A percentile compares a stretch with the other conserved stretches of the same genome.
These are phyloP conservation scores for Cephus sareptanus DNA, from an alignment of 2,888 invertebrate genomes.

Conservation along the genomic window DNA sequence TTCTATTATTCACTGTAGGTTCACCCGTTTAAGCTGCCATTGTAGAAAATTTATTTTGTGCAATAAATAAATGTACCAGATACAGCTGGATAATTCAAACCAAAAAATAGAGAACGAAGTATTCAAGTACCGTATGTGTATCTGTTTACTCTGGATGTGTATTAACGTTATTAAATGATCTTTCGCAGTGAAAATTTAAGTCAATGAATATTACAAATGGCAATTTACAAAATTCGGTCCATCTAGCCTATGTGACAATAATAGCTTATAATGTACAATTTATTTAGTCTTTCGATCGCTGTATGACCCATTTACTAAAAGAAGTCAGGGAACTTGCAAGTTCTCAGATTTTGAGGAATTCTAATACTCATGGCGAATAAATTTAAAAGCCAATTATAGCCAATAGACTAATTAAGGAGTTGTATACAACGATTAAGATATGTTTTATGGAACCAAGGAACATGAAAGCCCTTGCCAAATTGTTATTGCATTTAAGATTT, in stretches of 20 bases:
- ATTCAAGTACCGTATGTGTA: not conserved
- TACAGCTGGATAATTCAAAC: not conserved
- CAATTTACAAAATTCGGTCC: not conserved
- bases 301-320: not conserved
- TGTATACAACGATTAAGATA: not conserved
- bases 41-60: not conserved
- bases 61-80: not conserved
- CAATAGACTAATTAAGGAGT: not conserved
- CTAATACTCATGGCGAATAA: not conserved
- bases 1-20: not conserved
- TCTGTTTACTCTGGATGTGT: not conserved
- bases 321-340: not conserved
- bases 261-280: constrained; percentile 1
- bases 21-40: not conserved
- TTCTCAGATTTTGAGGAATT: not conserved
- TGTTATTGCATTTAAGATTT: constrained; percentile 1
- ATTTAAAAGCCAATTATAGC: not conserved
- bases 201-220: not conserved
- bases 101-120: not conserved
- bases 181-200: not conserved
- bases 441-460: not conserved
- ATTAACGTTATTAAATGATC: not conserved
- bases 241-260: not conserved
- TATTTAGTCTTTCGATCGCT: not conserved
- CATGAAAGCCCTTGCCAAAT: not conserved